Conservation (phyloP, 2,888 invertebrate genomes). For the Spisula solida region DNA sequence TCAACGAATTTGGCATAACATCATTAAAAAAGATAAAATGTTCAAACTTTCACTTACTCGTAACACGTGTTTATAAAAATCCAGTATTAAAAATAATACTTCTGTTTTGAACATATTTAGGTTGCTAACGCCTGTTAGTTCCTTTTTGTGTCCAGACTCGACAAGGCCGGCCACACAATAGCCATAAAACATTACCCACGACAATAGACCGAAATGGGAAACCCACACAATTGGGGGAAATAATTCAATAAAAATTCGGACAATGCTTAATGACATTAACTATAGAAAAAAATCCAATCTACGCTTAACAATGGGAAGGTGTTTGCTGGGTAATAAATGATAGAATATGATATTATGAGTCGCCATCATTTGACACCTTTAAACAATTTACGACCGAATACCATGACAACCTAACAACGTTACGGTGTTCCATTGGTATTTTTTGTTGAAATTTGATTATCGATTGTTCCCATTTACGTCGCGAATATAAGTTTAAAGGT, state of each 20-base stretch:
- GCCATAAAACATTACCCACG: background rate
- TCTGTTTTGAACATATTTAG: no score
- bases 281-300: background rate
- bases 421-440: background rate
- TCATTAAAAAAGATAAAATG: no score
- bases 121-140: background rate
- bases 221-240: background rate
- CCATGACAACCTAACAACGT: background rate
- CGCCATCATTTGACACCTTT: slow-evolving; percentile 15
- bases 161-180: background rate
- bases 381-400: background rate
- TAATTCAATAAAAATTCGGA: slow-evolving; percentile 13
- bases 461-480: background rate
- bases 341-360: slow-evolving; percentile 18
- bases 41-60: no score
- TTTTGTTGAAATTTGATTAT: background rate
- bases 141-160: background rate
- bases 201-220: background rate
- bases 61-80: no score
- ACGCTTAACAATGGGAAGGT: background rate
- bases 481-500: no score
- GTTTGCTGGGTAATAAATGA: background rate
- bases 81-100: no score
- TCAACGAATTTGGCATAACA: no score
- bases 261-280: background rate